phyloP scores from a whole-genome alignment of 2,888 invertebrate species.

The Bembecia ichneumoniformis region DNA sequence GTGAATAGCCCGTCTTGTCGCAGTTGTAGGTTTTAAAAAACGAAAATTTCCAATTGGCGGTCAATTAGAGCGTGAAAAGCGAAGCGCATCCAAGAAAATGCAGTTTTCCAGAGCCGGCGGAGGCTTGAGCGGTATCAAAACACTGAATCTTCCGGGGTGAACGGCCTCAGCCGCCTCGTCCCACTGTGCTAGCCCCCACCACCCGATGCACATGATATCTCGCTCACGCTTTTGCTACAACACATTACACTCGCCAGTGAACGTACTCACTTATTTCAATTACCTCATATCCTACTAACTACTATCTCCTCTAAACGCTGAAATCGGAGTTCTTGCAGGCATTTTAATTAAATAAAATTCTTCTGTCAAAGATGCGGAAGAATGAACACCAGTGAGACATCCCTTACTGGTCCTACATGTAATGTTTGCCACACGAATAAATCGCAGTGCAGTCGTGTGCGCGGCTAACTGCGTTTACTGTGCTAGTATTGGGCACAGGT shows the following conservation, averaged over 20 bases:
- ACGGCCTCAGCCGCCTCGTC: slow-evolving; percentile 49
- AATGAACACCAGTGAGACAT: too few relatives aligned
- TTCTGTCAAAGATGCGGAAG: too few relatives aligned
- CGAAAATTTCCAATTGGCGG: slow-evolving; percentile 35
- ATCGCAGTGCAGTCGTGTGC: slow-evolving; percentile 53
- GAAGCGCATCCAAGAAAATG: slow-evolving; percentile 67
- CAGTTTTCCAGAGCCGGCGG: slow-evolving; percentile 59
- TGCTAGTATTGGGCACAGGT: slow-evolving; percentile 63
- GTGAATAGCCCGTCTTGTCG: not conserved
- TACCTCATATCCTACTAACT: too few relatives aligned
- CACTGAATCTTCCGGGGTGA: slow-evolving; percentile 72
- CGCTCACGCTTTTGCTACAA: slow-evolving; percentile 16
- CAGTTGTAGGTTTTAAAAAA: slow-evolving; percentile 12
- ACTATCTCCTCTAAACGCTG: not conserved
- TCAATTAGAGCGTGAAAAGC: slow-evolving; percentile 68
- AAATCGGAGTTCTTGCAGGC: too few relatives aligned
- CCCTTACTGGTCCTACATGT: too few relatives aligned
- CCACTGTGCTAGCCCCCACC: slow-evolving; percentile 38
- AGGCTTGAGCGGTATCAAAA: slow-evolving; percentile 69
- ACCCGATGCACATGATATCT: slow-evolving; percentile 33
- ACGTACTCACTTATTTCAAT: not conserved
- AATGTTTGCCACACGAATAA: slow-evolving; percentile 38
- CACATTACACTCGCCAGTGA: slow-evolving; percentile 4
- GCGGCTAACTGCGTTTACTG: slow-evolving; percentile 66
- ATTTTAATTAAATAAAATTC: too few relatives aligned